phyloP scores from a whole-genome alignment of 2,113 vertebrate genomes.

The Sprattus sprattus region DNA sequence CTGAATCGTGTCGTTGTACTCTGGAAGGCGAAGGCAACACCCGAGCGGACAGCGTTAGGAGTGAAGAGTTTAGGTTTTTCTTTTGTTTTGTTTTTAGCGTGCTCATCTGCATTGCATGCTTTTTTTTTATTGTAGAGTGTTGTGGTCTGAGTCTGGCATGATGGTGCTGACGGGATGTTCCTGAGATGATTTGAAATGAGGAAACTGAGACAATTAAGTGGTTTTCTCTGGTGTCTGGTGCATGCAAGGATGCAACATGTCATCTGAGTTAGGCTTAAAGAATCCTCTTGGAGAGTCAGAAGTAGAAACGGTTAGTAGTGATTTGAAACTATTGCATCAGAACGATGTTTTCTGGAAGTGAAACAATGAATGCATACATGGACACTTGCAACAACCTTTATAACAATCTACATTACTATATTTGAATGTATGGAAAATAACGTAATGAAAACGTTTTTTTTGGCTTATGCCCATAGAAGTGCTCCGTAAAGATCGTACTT shows the following conservation, averaged over 20 bases:
- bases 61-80: neutral
- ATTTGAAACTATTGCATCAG: too few relatives aligned
- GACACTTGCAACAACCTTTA: too few relatives aligned
- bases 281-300: neutral
- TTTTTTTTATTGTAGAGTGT: neutral
- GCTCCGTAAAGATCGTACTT: neutral
- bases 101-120: neutral
- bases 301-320: too few relatives aligned
- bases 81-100: neutral
- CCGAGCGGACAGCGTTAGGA: neutral
- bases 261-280: neutral
- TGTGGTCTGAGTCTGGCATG: too few relatives aligned
- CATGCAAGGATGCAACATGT: neutral
- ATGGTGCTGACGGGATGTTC: neutral
- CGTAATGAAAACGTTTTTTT: neutral
- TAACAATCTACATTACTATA: too few relatives aligned
- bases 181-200: neutral
- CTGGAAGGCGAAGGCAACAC: conserved; percentile 56
- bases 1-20: conserved; percentile 80
- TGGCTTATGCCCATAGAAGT: neutral
- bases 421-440: too few relatives aligned
- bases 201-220: neutral
- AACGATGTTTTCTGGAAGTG: too few relatives aligned
- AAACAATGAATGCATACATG: too few relatives aligned
- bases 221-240: neutral